phyloP scores from a whole-genome alignment of 2,888 invertebrate genomes.

The Mythimna albipuncta region DNA sequence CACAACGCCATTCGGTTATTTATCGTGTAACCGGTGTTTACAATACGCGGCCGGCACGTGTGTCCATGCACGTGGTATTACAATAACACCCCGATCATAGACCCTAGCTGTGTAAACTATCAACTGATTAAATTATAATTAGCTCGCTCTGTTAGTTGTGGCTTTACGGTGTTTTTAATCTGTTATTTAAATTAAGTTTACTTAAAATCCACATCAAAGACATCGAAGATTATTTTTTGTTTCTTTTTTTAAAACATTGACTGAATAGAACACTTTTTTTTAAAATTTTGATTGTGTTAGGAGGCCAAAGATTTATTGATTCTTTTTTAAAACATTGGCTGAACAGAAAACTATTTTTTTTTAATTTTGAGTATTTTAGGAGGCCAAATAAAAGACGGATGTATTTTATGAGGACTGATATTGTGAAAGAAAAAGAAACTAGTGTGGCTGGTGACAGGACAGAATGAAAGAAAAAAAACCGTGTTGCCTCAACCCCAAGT shows the following conservation, averaged over 20 bases:
- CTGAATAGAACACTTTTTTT: not conserved
- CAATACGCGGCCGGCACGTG: conserved; percentile 73
- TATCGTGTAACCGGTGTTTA: conserved; percentile 76
- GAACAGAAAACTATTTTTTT: not conserved
- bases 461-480: too few species aligned
- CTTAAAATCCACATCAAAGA: conserved; percentile 42
- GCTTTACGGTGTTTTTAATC: conserved; percentile 46
- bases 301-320: too few species aligned
- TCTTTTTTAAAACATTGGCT: conserved; percentile 9
- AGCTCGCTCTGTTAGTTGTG: conserved; percentile 57
- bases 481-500: too few species aligned
- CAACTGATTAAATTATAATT: conserved; percentile 73
- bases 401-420: too few species aligned
- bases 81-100: conserved; percentile 85
- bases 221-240: not conserved
- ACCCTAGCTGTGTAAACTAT: conserved; percentile 74
- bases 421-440: too few species aligned
- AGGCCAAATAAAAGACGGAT: too few species aligned
- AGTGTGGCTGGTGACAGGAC: too few species aligned
- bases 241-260: conserved; percentile 11
- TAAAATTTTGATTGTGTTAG: not conserved
- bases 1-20: conserved; percentile 64
- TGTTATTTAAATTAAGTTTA: conserved; percentile 46
- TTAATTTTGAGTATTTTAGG: not conserved
- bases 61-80: conserved; percentile 78